A percentile compares a stretch with the other conserved stretches of the same genome.
These are phyloP conservation scores for Channa maculata DNA, from an alignment of 2,113 vertebrate species.

Conservation along the genomic window DNA sequence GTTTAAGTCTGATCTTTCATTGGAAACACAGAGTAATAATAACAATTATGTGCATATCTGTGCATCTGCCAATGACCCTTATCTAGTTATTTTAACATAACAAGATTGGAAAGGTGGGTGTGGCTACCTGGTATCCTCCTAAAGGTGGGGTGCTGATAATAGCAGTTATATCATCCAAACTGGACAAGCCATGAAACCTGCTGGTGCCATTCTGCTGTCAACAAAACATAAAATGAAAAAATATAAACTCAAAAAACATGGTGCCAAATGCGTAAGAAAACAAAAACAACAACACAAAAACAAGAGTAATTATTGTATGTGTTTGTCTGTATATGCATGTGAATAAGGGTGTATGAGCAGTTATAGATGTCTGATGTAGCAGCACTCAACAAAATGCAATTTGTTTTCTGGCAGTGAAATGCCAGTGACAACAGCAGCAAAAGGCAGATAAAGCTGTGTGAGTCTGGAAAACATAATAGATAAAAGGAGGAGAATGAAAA, in stretches of 20 bases:
- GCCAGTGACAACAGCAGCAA: slow-evolving; percentile 59
- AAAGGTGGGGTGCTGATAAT: slow-evolving; percentile 89
- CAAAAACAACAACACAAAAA: slow-evolving; percentile 22
- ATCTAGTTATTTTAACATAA: slow-evolving; percentile 25
- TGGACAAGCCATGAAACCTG: slow-evolving; percentile 86
- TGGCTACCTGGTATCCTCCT: slow-evolving; percentile 89
- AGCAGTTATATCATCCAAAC: slow-evolving; percentile 86
- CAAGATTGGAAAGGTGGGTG: slow-evolving; percentile 43
- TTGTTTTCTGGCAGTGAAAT: slow-evolving; percentile 66
- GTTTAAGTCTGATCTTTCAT: not conserved
- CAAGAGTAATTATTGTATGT: slow-evolving; percentile 8
- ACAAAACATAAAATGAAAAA: slow-evolving; percentile 64
- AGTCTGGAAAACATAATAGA: slow-evolving; percentile 61
- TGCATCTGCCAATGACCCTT: not conserved
- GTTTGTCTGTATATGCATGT: not conserved
- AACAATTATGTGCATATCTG: slow-evolving; percentile 13
- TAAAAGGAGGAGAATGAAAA: slow-evolving; percentile 71
- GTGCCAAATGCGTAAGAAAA: slow-evolving; percentile 29
- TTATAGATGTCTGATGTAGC: slow-evolving; percentile 36
- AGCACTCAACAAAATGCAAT: slow-evolving; percentile 59
- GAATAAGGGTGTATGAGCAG: not conserved
- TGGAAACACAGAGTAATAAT: slow-evolving; percentile 9
- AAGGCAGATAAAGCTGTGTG: slow-evolving; percentile 58
- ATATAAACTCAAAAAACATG: slow-evolving; percentile 63
- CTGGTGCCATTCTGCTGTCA: slow-evolving; percentile 87